Evolutionary conservation across 2,888 invertebrate species (phyloP), one percentile per base, ranked within the genome.

Genomic region (Lochmaea crataegi): DNA sequence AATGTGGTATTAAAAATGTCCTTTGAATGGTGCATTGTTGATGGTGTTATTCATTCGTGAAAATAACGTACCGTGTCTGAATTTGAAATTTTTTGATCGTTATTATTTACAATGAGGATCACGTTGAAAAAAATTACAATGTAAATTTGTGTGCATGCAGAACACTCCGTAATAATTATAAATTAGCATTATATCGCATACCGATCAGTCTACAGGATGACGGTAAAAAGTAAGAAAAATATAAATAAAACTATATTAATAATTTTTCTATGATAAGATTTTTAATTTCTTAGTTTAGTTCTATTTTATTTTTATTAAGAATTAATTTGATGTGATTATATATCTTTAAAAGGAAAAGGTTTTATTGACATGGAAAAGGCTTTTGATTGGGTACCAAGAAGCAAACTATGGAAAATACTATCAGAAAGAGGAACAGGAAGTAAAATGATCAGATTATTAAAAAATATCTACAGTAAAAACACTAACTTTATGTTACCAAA

Each of bases 61-160:
- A 63, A 63, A 63, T 63, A 63, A 63, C 18, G 42, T 42, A 63
- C 61, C 61, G 61, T 63, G 22, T 63, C 61, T 41, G 61, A 41
- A 63, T 63, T 16, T 42, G n/a, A 38, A 61, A 61, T 61, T 61
- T n/a, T 61, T 18, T 3, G 42, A 42, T 63, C 42, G 61, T 60
- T 60, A 60, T n/a, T 60, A 60, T 60, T n/a, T 60, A 38, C 16
- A 60, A 60, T 60, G 60, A 38, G 38, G 41, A 60, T 26, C 60
- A 60, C 60, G 60, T 38, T n/a, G 60, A 60, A 60, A 60, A n/a
- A 60, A 60, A 60, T 60, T 38, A 60, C 60, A 60, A 32, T 60
- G 60, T 60, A 16, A 32, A 60, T 60, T 57, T 60, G 60, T 60
- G 60, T 41, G 60, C 60, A 60, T 41, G 60, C 60, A 60, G 16